These are phyloP conservation scores for Eupeodes latifasciatus DNA, from an alignment of 2,888 invertebrate species.

Conservation along the genomic window DNA sequence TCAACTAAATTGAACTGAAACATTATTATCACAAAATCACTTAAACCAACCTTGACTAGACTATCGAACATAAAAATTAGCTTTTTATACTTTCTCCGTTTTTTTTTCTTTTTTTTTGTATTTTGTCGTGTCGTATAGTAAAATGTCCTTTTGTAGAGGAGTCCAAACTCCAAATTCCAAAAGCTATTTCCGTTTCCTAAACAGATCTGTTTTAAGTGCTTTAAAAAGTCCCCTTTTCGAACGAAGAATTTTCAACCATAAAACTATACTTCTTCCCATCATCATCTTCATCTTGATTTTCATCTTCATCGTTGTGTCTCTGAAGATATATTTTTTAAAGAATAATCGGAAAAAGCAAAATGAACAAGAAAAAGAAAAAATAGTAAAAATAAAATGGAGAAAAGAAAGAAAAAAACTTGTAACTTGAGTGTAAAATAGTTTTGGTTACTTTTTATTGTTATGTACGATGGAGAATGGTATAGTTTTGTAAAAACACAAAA, in stretches of 20 bases:
- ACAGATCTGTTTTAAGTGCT: constrained; percentile 34
- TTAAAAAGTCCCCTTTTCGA: constrained; percentile 10
- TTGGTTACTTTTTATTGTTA: constrained; percentile 57
- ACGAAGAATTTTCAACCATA: constrained; percentile 17
- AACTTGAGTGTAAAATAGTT: constrained; percentile 59
- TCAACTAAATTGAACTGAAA: background rate
- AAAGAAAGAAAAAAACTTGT: constrained; percentile 5
- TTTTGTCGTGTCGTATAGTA: background rate
- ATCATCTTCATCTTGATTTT: constrained; percentile 1
- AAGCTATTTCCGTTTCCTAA: constrained; percentile 31
- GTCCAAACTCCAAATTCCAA: constrained; percentile 20
- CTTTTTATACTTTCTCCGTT: background rate
- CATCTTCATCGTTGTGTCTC: background rate
- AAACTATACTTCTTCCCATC: constrained; percentile 26
- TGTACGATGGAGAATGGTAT: background rate
- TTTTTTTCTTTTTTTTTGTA: background rate
- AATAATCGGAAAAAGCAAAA: constrained; percentile 6
- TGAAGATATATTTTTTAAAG: background rate
- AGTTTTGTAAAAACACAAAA: constrained; percentile 12
- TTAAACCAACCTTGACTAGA: constrained; percentile 41
- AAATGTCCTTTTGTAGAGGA: background rate
- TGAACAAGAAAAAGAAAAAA: background rate
- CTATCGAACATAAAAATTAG: constrained; percentile 39
- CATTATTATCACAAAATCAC: constrained; percentile 36
- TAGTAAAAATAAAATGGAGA: background rate